These are phyloP conservation scores for Tyto alba DNA, from an alignment of 2,113 vertebrate genomes.

Conservation along the genomic window DNA sequence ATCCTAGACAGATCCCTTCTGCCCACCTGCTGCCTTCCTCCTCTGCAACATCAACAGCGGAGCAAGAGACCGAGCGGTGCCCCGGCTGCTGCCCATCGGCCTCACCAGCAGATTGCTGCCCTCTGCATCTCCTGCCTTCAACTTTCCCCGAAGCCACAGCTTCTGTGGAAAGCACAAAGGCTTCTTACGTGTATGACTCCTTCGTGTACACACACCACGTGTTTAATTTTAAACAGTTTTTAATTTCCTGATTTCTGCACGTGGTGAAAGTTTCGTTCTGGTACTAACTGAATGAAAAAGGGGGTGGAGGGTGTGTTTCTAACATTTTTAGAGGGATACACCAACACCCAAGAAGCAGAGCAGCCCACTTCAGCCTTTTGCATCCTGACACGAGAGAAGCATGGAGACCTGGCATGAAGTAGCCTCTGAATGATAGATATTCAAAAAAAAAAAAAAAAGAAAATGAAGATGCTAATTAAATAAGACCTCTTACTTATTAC, in stretches of 20 bases:
- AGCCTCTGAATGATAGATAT: neutral
- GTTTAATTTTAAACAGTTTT: neutral
- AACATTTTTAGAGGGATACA: neutral
- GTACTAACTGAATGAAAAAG: neutral
- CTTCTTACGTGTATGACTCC: neutral
- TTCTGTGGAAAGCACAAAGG: neutral
- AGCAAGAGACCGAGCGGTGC: accelerated
- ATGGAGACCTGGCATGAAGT: neutral
- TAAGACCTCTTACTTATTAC: neutral
- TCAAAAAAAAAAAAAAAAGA: neutral
- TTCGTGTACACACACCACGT: accelerated
- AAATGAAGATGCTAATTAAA: neutral
- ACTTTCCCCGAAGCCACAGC: neutral
- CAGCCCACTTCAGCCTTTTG: neutral
- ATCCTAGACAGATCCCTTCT: accelerated
- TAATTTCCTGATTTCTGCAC: neutral
- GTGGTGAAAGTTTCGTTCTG: neutral
- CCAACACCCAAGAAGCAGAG: neutral
- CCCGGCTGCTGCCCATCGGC: neutral
- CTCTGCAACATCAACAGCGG: neutral
- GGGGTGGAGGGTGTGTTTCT: neutral
- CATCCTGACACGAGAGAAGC: neutral
- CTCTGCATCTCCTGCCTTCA: neutral
- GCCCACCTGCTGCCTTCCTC: neutral
- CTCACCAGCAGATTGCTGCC: neutral